These are phyloP conservation scores for Amblyjoppa proteus DNA, from an alignment of 2,888 invertebrate species.

Conservation along the genomic window DNA sequence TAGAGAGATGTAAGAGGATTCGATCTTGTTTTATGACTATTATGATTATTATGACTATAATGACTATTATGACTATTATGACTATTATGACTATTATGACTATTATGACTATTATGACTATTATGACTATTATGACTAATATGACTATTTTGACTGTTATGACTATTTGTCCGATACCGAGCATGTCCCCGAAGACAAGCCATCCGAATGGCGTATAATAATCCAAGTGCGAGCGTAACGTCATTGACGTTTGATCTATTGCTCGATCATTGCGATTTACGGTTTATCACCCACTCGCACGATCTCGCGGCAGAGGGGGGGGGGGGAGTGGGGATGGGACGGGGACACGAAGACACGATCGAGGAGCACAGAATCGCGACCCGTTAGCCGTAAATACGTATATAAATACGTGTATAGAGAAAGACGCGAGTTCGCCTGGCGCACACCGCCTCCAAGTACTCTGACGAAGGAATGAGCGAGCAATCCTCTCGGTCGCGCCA, in stretches of 20 bases:
- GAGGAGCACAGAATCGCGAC: slow-evolving; percentile 41
- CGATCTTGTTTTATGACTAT: too few relatives aligned
- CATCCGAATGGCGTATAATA: neutral
- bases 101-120: neutral
- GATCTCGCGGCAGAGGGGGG: neutral
- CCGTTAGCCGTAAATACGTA: slow-evolving; percentile 40
- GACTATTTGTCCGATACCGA: neutral
- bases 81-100: neutral
- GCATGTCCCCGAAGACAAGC: neutral
- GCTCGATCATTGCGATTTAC: slow-evolving; percentile 35
- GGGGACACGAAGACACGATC: slow-evolving; percentile 23
- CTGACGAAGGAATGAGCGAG: slow-evolving; percentile 29
- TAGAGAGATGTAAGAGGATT: too few relatives aligned
- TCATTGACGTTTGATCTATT: slow-evolving; percentile 30
- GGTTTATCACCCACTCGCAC: slow-evolving; percentile 48
- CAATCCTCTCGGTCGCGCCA: slow-evolving; percentile 30
- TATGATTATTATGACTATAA: neutral
- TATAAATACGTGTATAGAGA: slow-evolving; percentile 24
- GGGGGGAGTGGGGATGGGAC: too few relatives aligned
- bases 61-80: neutral
- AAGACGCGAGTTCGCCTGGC: slow-evolving; percentile 13
- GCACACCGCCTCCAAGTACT: slow-evolving; percentile 46
- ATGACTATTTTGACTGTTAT: neutral
- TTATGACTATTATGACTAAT: neutral
- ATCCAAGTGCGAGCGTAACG: slow-evolving; percentile 1